Evolutionary conservation across 2,888 invertebrate genomes (phyloP).

Genomic region (Marronus borbonicus): DNA sequence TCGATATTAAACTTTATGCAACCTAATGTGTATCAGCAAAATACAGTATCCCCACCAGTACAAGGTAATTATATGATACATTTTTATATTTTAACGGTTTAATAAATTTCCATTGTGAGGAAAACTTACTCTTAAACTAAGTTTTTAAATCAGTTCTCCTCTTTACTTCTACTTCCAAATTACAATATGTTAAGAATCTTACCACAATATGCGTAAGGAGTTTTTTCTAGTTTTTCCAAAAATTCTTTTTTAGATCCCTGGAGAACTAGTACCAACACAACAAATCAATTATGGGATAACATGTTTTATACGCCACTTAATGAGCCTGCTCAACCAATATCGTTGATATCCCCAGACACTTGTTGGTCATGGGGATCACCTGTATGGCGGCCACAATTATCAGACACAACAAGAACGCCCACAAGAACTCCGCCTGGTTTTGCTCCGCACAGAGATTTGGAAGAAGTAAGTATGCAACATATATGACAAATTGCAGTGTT

Average conservation of each 20-base stretch:
- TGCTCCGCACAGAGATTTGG: slow-evolving; percentile 58
- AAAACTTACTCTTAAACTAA: too few species aligned
- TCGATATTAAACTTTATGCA: slow-evolving; percentile 57
- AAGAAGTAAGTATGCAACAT: slow-evolving; percentile 54
- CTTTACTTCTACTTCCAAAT: too few species aligned
- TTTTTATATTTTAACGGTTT: too few species aligned
- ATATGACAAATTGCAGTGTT: too few species aligned
- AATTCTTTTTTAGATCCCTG: slow-evolving; percentile 51
- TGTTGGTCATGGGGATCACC: slow-evolving; percentile 68
- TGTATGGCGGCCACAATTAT: slow-evolving; percentile 69
- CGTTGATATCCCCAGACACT: slow-evolving; percentile 47
- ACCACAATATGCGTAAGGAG: too few species aligned
- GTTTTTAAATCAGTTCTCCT: too few species aligned
- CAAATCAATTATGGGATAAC: slow-evolving; percentile 60
- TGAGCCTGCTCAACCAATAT: slow-evolving; percentile 64
- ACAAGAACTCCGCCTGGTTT: slow-evolving; percentile 69
- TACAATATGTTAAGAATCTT: too few species aligned
- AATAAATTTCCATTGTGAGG: neutral
- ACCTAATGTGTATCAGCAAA: slow-evolving; percentile 47
- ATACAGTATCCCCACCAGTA: slow-evolving; percentile 15
- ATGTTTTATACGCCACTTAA: slow-evolving; percentile 65
- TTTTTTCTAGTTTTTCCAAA: neutral
- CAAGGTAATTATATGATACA: slow-evolving; percentile 38
- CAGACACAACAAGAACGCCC: slow-evolving; percentile 63
- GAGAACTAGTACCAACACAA: slow-evolving; percentile 58